Conservation (phyloP, 2,113 vertebrate species). For the Notiomystis cincta region DNA sequence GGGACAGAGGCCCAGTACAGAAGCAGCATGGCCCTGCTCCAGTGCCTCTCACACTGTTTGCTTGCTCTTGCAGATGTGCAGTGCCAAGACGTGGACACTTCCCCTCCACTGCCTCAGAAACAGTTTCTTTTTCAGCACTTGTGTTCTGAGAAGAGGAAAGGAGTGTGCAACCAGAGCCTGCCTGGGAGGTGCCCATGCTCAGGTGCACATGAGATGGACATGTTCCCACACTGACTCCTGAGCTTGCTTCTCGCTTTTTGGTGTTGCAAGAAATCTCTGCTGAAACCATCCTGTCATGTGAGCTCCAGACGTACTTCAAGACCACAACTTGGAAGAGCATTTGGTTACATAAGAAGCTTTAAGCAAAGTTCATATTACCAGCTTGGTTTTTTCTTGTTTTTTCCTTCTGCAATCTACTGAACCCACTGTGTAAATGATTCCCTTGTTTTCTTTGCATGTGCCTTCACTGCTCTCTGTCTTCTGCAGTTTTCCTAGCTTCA, state of each 20-base stretch:
- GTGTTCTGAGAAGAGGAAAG: not conserved
- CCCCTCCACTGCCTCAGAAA: not conserved
- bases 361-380: not conserved
- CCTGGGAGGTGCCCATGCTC: fast-evolving
- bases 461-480: not conserved
- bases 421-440: not conserved
- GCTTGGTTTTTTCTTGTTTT: not conserved
- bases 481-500: not conserved
- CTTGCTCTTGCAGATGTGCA: not conserved
- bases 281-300: not conserved
- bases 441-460: not conserved
- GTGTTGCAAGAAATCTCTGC: not conserved
- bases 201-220: fast-evolving
- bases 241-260: not conserved
- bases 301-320: not conserved
- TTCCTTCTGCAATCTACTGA: not conserved
- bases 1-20: not conserved
- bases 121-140: not conserved
- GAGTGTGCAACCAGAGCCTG: not conserved
- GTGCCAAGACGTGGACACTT: not conserved
- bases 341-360: not conserved
- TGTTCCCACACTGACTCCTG: not conserved
- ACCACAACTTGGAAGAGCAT: not conserved
- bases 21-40: not conserved
- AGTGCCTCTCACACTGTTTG: not conserved